Evolutionary conservation across 2,888 invertebrate genomes (phyloP), one percentile per base, ranked within the genome.

Genomic region (Trichopria drosophilae): DNA sequence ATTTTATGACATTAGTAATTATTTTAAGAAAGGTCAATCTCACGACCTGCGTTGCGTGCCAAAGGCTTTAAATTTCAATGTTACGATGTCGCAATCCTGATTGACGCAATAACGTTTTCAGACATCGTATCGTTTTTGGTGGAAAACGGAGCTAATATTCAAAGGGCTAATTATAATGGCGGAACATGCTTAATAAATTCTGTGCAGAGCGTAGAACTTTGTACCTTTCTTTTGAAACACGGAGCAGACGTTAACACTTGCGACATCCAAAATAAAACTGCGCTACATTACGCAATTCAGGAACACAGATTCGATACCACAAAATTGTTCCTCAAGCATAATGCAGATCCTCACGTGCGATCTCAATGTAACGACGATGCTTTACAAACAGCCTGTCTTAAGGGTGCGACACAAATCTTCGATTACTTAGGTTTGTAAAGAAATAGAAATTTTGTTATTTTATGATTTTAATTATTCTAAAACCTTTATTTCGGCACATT

Each of bases 141-240:
- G 39, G 81, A 83, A 69, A 83, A 86, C 71, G 90, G 90, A 54
- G 91, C 91, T n/a, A 87, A 91, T 76, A 85, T 92, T 60, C 83
- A 86, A 63, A 84, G 84, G 61, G 84, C 93, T 4, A 94, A 94
- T 77, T 88, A 89, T 73, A 91, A 90, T 77, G 94, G 94, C 50
- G 94, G 94, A 52, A 93, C 94, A 1, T 94, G 94, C 75, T 81
- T 95, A 56, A 94, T 95, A 65, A 95, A 95, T 78, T 88, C 92
- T 2, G 93, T 94, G 58, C 94, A 94, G 78, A 90, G 89, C 64
- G 85, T 84, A 51, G 82, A 84, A 50, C 80, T 95, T 39, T 93
- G 93, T 75, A 81, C 84, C 52, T 90, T 85, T 76, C 80, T 94
- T 57, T 82, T 95, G 51, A 77, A 82, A 63, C 84, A 87, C 71